These are phyloP conservation scores for Stenodema calcarata DNA, from an alignment of 2,888 invertebrate genomes.

Conservation along the genomic window DNA sequence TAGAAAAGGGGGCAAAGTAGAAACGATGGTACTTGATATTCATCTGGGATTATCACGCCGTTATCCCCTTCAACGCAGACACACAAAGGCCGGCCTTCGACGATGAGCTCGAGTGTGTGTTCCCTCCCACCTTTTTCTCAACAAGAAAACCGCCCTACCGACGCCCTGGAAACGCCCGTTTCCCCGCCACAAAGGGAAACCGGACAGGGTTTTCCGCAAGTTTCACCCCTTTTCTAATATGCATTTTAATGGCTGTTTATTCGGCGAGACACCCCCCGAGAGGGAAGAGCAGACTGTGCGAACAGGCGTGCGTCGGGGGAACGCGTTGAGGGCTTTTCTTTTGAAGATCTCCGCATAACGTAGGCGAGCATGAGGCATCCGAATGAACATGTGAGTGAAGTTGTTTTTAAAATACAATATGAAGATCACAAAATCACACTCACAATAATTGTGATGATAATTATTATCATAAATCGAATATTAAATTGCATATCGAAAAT, in stretches of 20 bases:
- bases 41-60: conserved; percentile 8
- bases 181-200: conserved; percentile 18
- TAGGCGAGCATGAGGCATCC: too few species aligned
- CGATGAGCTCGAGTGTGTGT: neutral
- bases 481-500: too few species aligned
- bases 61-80: neutral
- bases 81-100: too few species aligned
- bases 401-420: too few species aligned
- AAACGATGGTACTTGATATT: neutral
- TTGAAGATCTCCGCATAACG: neutral
- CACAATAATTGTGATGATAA: too few species aligned
- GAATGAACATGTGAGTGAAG: too few species aligned
- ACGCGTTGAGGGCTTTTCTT: neutral
- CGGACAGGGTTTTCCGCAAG: neutral
- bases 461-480: too few species aligned
- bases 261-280: neutral
- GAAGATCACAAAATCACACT: too few species aligned
- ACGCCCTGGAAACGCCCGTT: neutral
- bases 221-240: conserved; percentile 32
- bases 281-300: neutral
- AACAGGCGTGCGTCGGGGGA: neutral
- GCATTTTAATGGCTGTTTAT: conserved; percentile 42
- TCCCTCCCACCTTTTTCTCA: neutral
- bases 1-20: neutral
- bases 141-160: neutral